Percentiles rank a stretch among this genome's conserved stretches.
phyloP scores from a whole-genome alignment of 2,113 vertebrate species.

The Odobenus rosmarus region DNA sequence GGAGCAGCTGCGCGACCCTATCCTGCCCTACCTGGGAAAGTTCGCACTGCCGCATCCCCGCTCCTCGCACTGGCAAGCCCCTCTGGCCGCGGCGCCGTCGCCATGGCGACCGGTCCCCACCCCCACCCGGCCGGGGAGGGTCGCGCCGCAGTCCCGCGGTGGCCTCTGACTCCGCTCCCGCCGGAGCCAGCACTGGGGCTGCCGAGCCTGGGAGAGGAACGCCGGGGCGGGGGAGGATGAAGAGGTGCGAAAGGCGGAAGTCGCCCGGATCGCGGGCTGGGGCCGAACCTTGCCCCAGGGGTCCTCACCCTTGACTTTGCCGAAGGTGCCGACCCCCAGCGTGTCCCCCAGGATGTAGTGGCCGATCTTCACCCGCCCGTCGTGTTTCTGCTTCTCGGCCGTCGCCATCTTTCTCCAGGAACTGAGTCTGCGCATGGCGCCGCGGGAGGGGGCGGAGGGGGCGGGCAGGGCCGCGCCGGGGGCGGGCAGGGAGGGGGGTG shows the following conservation, averaged over 20 bases:
- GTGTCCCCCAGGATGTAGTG: slow-evolving; percentile 97
- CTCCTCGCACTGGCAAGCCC: background rate
- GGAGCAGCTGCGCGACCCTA: background rate
- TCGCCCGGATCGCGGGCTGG: fast-evolving
- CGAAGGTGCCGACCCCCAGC: slow-evolving; percentile 97
- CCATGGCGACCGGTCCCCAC: slow-evolving; percentile 46
- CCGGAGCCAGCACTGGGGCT: background rate
- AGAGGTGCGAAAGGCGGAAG: background rate
- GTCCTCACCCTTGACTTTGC: slow-evolving; percentile 96
- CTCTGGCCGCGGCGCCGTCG: slow-evolving; percentile 8
- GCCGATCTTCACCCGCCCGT: slow-evolving; percentile 97
- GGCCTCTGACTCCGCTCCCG: background rate
- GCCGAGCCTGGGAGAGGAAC: background rate
- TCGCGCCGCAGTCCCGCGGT: background rate
- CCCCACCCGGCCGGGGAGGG: background rate
- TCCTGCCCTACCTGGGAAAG: background rate
- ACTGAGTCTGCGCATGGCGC: slow-evolving; percentile 87
- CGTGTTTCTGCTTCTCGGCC: slow-evolving; percentile 96
- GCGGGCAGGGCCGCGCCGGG: slow-evolving; percentile 21
- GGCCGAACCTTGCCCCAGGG: background rate
- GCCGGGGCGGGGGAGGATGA: background rate
- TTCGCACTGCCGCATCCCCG: slow-evolving; percentile 42
- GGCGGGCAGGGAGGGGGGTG: background rate
- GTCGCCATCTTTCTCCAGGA: slow-evolving; percentile 96
- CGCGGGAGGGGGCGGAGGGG: slow-evolving; percentile 36